These are phyloP conservation scores for Rostratula benghalensis DNA, from an alignment of 2,113 vertebrate species.

Conservation along the genomic window DNA sequence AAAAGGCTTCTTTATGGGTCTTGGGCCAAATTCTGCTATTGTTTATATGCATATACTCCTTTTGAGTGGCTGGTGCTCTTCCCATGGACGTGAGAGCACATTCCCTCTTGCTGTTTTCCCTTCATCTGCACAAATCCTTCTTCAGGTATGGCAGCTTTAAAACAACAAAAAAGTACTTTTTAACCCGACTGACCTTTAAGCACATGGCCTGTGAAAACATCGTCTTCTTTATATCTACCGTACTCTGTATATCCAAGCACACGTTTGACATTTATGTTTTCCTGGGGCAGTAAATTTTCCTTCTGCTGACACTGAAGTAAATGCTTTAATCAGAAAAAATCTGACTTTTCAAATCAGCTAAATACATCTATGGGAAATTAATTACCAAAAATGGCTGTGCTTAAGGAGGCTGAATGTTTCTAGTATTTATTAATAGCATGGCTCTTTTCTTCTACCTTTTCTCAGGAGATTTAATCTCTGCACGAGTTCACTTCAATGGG, in stretches of 20 bases:
- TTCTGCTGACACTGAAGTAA: conserved; percentile 22
- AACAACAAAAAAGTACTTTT: conserved; percentile 14
- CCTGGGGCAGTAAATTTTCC: conserved; percentile 47
- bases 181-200: conserved; percentile 34
- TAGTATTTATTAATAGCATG: neutral
- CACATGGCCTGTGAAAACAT: conserved; percentile 53
- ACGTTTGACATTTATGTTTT: conserved; percentile 61
- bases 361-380: conserved; percentile 28
- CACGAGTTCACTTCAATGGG: neutral
- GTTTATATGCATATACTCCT: neutral
- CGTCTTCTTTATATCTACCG: conserved; percentile 44
- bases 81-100: neutral
- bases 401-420: neutral
- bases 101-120: neutral
- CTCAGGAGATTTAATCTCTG: conserved; percentile 5
- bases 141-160: conserved; percentile 40
- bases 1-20: neutral
- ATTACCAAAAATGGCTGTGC: neutral
- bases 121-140: conserved; percentile 16
- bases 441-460: neutral
- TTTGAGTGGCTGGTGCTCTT: neutral
- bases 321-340: conserved; percentile 58
- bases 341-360: conserved; percentile 48
- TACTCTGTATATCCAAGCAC: conserved; percentile 46
- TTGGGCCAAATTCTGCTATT: neutral